Conservation (phyloP, 2,888 invertebrate genomes). For the Cephonodes hylas region DNA sequence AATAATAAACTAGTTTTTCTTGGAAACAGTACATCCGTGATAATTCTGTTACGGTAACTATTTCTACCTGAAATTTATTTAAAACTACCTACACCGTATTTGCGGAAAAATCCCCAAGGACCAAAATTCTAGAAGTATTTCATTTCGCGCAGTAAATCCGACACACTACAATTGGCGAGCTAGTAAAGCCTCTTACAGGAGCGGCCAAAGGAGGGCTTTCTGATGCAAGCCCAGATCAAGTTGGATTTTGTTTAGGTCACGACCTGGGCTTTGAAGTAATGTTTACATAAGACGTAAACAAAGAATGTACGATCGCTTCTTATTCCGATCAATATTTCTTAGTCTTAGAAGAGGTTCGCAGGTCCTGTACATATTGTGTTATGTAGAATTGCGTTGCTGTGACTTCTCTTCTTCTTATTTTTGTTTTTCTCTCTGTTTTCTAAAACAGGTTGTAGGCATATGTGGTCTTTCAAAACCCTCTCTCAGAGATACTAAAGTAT, state of each 20-base stretch:
- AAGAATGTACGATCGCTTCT: neutral
- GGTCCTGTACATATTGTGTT: no score
- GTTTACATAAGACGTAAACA: neutral
- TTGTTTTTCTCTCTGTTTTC: no score
- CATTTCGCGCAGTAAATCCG: neutral
- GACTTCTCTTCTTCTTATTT: no score
- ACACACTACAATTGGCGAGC: neutral
- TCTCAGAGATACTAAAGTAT: no score
- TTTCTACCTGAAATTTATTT: neutral
- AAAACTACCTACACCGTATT: neutral
- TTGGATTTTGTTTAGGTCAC: slow-evolving; percentile 4
- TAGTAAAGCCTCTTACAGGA: slow-evolving; percentile 10
- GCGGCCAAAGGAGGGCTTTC: neutral
- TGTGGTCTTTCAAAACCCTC: no score
- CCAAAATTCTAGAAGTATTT: neutral
- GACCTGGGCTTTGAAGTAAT: slow-evolving; percentile 2
- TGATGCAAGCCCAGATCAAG: slow-evolving; percentile 3
- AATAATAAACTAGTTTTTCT: no score
- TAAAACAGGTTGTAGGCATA: no score
- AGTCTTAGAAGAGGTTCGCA: no score
- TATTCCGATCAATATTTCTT: neutral
- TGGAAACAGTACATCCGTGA: no score
- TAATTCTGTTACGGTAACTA: no score
- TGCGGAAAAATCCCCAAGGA: neutral
- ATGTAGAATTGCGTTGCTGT: no score